Base-by-base conservation (phyloP, 2,888 invertebrate genomes). In the Philopedon plagiatum region DNA sequence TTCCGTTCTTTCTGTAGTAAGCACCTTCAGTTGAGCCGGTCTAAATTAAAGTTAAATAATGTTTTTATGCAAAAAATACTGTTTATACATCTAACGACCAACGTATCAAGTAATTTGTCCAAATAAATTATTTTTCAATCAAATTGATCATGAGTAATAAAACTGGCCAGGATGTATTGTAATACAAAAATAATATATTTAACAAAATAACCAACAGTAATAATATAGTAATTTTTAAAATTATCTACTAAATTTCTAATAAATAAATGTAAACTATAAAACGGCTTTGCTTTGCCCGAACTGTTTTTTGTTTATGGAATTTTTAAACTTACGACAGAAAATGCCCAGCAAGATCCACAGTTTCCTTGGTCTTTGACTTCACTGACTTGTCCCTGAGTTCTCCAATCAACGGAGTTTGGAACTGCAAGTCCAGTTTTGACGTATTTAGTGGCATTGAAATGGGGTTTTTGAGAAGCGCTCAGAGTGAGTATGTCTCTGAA, bases 321-420 rank as follows among this genome's bases (percentile, higher is more conserved):
- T 39, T 2, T 5, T 0, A 23, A 23, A 75, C 77, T 76, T 74
- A 78, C 78, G 8, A 76, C 32, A 57, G 75, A 65, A 44, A 78
- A 80, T 32, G 74, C 56, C 78, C 78, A 80, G 74, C 77, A 78
- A 23, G 77, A 75, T 18, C 76, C 77, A 63, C 80, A 80, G 0
- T 34, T 1, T 39, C 72, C 78, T 77, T 79, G 77, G 60, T 79
- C 56, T 61, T 76, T 76, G 5, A 79, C 74, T 13, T 29, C 49
- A 2, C 76, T 77, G 13, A 79, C 77, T 11, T 74, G 76, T 15
- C 76, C 76, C 9, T 71, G 49, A 15, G 71, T 56, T 29, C 76
- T 76, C 79, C 79, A 79, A 9, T 44, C 44, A 21, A 44, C 19
- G 7, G 44, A 44, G 11, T 44, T 19, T 44, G 46, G 76, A 18